Percentiles rank a stretch among this genome's conserved stretches.
These are phyloP conservation scores for Drosophila guanche DNA, from an alignment of 1,140 invertebrate species.

Conservation along the genomic window DNA sequence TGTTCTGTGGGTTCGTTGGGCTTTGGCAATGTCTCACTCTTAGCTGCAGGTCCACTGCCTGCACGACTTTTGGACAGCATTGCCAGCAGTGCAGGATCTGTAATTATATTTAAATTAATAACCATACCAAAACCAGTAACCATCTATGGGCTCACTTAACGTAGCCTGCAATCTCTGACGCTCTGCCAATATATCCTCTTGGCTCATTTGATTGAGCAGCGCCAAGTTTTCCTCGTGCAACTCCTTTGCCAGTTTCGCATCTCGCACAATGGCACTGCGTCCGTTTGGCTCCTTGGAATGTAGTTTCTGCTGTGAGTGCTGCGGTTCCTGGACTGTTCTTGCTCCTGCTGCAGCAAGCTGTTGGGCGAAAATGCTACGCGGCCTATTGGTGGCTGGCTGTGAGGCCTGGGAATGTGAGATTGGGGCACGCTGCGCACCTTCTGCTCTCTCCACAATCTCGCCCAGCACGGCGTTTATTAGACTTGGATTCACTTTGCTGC, in stretches of 20 bases:
- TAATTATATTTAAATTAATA: background rate
- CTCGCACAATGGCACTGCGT: slow-evolving; percentile 85
- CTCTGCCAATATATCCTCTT: slow-evolving; percentile 90
- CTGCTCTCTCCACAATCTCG: slow-evolving; percentile 85
- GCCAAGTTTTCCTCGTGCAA: slow-evolving; percentile 91
- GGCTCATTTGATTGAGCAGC: slow-evolving; percentile 88
- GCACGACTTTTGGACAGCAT: slow-evolving; percentile 87
- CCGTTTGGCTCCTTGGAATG: background rate
- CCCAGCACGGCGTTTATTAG: slow-evolving; percentile 85
- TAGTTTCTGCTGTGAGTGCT: background rate
- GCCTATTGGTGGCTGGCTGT: slow-evolving; percentile 21
- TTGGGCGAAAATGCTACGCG: slow-evolving; percentile 55
- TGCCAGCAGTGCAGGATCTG: slow-evolving; percentile 69
- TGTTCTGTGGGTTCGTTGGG: slow-evolving; percentile 12
- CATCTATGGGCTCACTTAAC: slow-evolving; percentile 84
- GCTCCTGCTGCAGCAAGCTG: slow-evolving; percentile 18
- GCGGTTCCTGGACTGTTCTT: background rate
- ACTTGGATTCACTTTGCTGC: slow-evolving; percentile 32
- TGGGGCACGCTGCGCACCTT: slow-evolving; percentile 6
- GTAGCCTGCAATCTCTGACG: slow-evolving; percentile 87
- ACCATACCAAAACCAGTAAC: background rate
- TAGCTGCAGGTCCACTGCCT: slow-evolving; percentile 18
- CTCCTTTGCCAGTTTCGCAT: slow-evolving; percentile 84
- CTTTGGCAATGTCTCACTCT: background rate
- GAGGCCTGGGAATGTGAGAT: background rate